These are phyloP conservation scores for Mandrillus leucophaeus DNA, from an alignment of 2,113 vertebrate genomes.

Conservation along the genomic window DNA sequence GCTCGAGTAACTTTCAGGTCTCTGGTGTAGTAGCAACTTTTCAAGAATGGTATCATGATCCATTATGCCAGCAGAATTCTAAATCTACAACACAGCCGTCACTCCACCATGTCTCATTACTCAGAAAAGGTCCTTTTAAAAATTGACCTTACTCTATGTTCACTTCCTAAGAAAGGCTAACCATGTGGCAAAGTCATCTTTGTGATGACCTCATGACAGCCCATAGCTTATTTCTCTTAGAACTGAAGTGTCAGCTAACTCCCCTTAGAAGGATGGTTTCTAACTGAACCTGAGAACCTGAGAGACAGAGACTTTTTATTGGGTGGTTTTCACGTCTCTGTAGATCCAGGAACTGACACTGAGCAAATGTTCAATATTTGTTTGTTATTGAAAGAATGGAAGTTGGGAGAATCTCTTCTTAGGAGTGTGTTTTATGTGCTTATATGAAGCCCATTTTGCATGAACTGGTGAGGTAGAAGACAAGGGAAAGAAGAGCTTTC, in stretches of 20 bases:
- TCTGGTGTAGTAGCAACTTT: not conserved
- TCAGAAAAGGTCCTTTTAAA: slow-evolving; percentile 7
- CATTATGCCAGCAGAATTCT: not conserved
- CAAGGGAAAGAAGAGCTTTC: not conserved
- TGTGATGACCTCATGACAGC: not conserved
- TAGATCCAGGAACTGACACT: not conserved
- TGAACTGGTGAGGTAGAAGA: not conserved
- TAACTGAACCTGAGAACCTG: not conserved
- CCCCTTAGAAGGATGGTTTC: not conserved
- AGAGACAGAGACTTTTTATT: not conserved
- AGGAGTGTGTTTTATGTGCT: not conserved
- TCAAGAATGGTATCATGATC: not conserved
- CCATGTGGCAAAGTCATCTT: not conserved
- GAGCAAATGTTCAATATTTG: not conserved
- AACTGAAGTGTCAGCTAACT: not conserved
- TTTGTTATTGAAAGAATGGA: not conserved
- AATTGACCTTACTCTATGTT: not conserved
- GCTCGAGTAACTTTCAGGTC: not conserved
- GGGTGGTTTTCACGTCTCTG: not conserved
- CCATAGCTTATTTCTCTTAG: not conserved
- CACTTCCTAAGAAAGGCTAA: not conserved
- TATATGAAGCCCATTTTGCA: not conserved
- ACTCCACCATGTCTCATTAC: not conserved
- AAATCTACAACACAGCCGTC: not conserved
- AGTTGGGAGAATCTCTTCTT: not conserved